phyloP scores from a whole-genome alignment of 2,888 invertebrate genomes.

The Lacanobia oleracea region DNA sequence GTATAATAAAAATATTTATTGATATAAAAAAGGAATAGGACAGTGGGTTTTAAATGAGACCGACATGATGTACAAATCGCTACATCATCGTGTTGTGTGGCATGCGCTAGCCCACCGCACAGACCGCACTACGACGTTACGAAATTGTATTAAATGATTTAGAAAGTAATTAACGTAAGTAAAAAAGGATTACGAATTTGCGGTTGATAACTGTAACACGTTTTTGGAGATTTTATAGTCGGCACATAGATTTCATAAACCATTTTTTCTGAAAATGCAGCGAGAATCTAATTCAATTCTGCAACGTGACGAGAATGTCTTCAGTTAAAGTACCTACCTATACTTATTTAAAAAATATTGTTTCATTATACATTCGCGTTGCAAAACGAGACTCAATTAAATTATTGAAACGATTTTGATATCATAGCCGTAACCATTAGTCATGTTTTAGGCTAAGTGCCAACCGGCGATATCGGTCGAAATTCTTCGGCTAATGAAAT shows the following conservation, averaged over 20 bases:
- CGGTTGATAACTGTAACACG: slow-evolving; percentile 53
- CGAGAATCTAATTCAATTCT: slow-evolving; percentile 21
- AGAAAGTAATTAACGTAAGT: slow-evolving; percentile 68
- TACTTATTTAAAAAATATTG: slow-evolving; percentile 6
- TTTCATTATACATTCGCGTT: slow-evolving; percentile 21
- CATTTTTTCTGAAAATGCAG: slow-evolving; percentile 10
- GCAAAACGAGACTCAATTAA: slow-evolving; percentile 50
- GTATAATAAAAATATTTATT: slow-evolving; percentile 82
- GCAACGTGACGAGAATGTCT: slow-evolving; percentile 12
- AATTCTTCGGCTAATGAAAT: slow-evolving; percentile 64
- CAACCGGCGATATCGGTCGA: slow-evolving; percentile 56
- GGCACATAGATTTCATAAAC: slow-evolving; percentile 2
- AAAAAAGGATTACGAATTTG: slow-evolving; percentile 58
- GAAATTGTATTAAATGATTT: slow-evolving; percentile 79
- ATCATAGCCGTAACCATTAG: slow-evolving; percentile 48
- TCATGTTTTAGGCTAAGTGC: slow-evolving; percentile 57
- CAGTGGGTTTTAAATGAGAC: slow-evolving; percentile 77
- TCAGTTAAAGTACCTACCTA: slow-evolving; percentile 30
- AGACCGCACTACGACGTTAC: slow-evolving; percentile 76
- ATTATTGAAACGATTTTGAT: slow-evolving; percentile 51
- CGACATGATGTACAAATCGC: slow-evolving; percentile 77
- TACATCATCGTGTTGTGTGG: slow-evolving; percentile 82
- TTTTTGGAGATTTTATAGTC: slow-evolving; percentile 42
- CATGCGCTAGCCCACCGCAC: slow-evolving; percentile 69
- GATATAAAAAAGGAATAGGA: slow-evolving; percentile 78